phyloP scores from a whole-genome alignment of 2,113 vertebrate genomes.

The Dasyornis broadbenti region DNA sequence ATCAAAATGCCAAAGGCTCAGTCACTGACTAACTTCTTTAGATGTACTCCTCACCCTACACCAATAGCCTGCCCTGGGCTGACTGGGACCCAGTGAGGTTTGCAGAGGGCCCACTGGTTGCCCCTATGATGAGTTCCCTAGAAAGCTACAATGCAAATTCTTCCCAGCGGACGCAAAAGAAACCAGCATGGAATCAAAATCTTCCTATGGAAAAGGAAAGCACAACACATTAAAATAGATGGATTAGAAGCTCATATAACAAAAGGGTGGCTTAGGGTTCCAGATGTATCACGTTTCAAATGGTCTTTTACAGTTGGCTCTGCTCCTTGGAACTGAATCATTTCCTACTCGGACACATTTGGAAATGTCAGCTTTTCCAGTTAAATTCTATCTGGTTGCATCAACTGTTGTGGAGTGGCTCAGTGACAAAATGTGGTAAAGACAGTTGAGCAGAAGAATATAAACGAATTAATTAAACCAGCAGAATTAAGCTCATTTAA shows the following conservation, averaged over 20 bases:
- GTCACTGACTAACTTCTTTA: not conserved
- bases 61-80: not conserved
- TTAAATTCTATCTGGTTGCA: not conserved
- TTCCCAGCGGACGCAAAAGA: not conserved
- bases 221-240: not conserved
- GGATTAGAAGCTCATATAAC: constrained; percentile 51
- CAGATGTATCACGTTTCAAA: constrained; percentile 20
- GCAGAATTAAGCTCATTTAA: not conserved
- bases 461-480: not conserved
- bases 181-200: not conserved
- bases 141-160: not conserved
- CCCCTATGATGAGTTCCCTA: not conserved
- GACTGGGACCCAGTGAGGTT: not conserved
- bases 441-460: not conserved
- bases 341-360: constrained; percentile 13
- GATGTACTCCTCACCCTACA: not conserved
- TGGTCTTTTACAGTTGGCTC: constrained; percentile 39
- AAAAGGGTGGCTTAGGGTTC: constrained; percentile 22
- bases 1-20: not conserved
- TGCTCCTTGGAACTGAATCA: constrained; percentile 39
- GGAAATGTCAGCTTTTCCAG: constrained; percentile 49
- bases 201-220: constrained; percentile 14
- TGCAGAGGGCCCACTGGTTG: not conserved
- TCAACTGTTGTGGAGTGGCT: not conserved
- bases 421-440: not conserved